These are phyloP conservation scores for Oplegnathus fasciatus DNA, from an alignment of 2,113 vertebrate genomes.

Conservation along the genomic window DNA sequence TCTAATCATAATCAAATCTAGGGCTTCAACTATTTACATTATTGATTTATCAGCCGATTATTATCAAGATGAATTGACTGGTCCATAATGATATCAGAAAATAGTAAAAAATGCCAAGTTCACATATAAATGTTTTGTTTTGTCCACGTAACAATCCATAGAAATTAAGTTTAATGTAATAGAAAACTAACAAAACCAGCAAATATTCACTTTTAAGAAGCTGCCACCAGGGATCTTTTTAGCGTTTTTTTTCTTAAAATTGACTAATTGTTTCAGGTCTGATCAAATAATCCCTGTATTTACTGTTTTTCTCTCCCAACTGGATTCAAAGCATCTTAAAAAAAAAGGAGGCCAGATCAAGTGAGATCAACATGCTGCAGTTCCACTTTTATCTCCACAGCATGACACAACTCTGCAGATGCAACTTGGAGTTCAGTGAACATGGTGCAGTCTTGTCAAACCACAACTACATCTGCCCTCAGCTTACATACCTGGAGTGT, in stretches of 20 bases:
- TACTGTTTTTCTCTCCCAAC: background rate
- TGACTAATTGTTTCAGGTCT: background rate
- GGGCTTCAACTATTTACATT: background rate
- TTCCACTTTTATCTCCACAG: conserved; percentile 24
- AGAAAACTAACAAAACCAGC: background rate
- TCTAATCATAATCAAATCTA: background rate
- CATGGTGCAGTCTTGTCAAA: background rate
- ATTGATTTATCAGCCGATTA: background rate
- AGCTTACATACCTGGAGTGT: background rate
- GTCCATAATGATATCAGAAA: background rate
- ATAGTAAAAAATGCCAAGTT: background rate
- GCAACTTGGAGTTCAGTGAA: conserved; percentile 1
- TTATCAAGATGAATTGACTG: background rate
- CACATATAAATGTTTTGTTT: background rate
- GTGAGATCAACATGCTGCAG: background rate
- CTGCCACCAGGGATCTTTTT: background rate
- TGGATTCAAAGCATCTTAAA: background rate
- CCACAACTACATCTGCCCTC: background rate
- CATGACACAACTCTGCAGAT: conserved; percentile 1
- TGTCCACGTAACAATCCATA: background rate
- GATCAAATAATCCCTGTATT: background rate
- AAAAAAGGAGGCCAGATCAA: conserved; percentile 9
- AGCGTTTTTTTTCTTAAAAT: background rate
- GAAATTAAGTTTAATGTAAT: background rate
- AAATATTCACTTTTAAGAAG: background rate